Base-by-base conservation (phyloP, 2,113 vertebrate genomes). In the Galeopterus variegatus region DNA sequence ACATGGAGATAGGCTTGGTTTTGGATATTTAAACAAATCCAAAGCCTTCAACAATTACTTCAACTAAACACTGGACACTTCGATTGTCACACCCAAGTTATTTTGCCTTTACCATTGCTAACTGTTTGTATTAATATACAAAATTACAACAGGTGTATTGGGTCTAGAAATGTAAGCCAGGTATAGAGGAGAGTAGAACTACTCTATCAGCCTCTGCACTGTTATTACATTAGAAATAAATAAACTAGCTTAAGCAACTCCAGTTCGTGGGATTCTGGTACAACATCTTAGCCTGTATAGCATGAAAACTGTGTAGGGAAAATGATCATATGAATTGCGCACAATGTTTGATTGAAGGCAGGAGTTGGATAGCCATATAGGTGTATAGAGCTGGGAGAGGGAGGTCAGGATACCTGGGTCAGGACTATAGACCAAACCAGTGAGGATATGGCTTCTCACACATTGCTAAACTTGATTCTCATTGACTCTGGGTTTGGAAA, bases 141-240 rank as follows among this genome's bases (percentile, higher is more conserved):
- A 79, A 33, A 65, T 41, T 28, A 6, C 12, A 48, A 21, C 18
- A 33, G 48, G n/a, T 88, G 8, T 72, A 62, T 82, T 64, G 21
- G 73, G 58, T 67, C 80, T 56, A 88, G 70, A 92, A 76, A 85
- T 54, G 31, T 48, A 95, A 95, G 19, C 62, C n/a, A 54, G 72
- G 36, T 56, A 3, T 31, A 41, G 87, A 69, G 31, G 48, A 45
- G 54, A 82, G 15, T 24, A 81, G 64, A 89, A 88, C 21, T 52
- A 26, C 3, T 10, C 70, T 70, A 26, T 19, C 48, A 12, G 28
- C 18, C n/a, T 93, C 79, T 62, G 52, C 36, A 75, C 14, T 70
- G 10, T 62, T 50, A 33, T 24, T 54, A 73, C 31, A 28, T 62
- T 72, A 52, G 67, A 79, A 70, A 79, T 64, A 92, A 79, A 75